Percentiles rank a stretch among this genome's conserved stretches.
phyloP scores from a whole-genome alignment of 2,113 vertebrate genomes.

The Kryptolebias marmoratus region DNA sequence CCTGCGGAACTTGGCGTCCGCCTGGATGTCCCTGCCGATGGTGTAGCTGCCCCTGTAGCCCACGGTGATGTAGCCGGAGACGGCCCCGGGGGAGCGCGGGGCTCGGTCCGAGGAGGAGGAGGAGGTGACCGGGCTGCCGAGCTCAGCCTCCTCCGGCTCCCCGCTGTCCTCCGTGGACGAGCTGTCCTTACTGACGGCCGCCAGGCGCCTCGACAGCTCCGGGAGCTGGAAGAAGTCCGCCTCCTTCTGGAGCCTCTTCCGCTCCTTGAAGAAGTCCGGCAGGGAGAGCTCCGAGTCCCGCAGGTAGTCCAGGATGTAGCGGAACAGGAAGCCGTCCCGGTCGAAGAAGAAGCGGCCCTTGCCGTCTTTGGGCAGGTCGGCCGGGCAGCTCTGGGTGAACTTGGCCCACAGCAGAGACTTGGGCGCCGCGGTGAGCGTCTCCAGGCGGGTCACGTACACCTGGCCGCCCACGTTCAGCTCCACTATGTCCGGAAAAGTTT shows the following conservation, averaged over 20 bases:
- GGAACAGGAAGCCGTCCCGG: slow-evolving; percentile 95
- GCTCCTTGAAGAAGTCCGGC: slow-evolving; percentile 93
- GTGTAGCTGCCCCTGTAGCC: slow-evolving; percentile 96
- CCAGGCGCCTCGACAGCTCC: slow-evolving; percentile 86
- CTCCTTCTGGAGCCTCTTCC: slow-evolving; percentile 88
- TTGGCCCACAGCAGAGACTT: slow-evolving; percentile 90
- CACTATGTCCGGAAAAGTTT: slow-evolving; percentile 88
- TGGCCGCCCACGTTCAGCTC: slow-evolving; percentile 97
- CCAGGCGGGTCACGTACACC: slow-evolving; percentile 93
- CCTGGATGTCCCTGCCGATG: slow-evolving; percentile 93
- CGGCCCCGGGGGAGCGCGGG: slow-evolving; percentile 83
- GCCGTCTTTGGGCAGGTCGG: slow-evolving; percentile 89
- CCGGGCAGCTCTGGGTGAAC: slow-evolving; percentile 86
- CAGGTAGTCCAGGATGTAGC: slow-evolving; percentile 94
- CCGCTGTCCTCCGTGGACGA: slow-evolving; percentile 77
- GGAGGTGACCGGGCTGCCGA: slow-evolving; percentile 75
- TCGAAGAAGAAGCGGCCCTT: slow-evolving; percentile 97
- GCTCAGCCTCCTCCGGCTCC: slow-evolving; percentile 78
- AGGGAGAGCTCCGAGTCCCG: slow-evolving; percentile 90
- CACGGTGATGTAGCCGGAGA: slow-evolving; percentile 91
- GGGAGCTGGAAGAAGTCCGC: slow-evolving; percentile 93
- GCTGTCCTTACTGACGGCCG: slow-evolving; percentile 78
- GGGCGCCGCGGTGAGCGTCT: slow-evolving; percentile 89
- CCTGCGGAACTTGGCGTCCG: slow-evolving; percentile 93
- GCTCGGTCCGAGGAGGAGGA: slow-evolving; percentile 77